A percentile compares a stretch with the other conserved stretches of the same genome.
Conservation (phyloP, 2,113 vertebrate species). For the Halichoerus grypus region DNA sequence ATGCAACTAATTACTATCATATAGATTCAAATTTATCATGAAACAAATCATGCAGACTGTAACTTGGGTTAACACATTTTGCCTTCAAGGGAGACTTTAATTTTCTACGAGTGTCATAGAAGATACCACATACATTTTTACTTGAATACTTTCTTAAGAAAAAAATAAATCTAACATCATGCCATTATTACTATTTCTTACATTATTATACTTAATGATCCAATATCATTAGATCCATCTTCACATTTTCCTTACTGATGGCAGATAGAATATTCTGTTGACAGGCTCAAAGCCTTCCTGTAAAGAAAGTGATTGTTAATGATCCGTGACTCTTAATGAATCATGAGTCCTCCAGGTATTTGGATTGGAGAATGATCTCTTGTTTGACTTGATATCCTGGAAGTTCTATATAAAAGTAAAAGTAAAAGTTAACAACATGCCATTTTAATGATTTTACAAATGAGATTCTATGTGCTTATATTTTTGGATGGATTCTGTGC, state of each 20-base stretch:
- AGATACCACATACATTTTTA: neutral
- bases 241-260: conserved; percentile 76
- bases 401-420: conserved; percentile 86
- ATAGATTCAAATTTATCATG: neutral
- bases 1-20: neutral
- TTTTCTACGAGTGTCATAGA: neutral
- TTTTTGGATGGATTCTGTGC: neutral
- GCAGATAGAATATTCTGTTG: conserved; percentile 41
- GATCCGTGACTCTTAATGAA: conserved; percentile 81
- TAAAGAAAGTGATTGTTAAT: conserved; percentile 72
- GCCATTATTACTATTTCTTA: neutral
- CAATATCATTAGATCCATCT: conserved; percentile 74
- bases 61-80: neutral
- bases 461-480: neutral
- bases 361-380: conserved; percentile 85
- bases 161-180: conserved; percentile 71
- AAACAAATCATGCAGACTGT: neutral
- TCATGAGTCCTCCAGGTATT: conserved; percentile 84
- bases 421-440: conserved; percentile 31
- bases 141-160: conserved; percentile 46
- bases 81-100: neutral
- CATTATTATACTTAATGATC: conserved; percentile 56
- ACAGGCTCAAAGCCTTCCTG: conserved; percentile 69
- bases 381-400: conserved; percentile 85
- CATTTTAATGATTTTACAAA: conserved; percentile 26